Evolutionary conservation across 2,888 invertebrate genomes (phyloP).

Genomic region (Cosmopolites sordidus): DNA sequence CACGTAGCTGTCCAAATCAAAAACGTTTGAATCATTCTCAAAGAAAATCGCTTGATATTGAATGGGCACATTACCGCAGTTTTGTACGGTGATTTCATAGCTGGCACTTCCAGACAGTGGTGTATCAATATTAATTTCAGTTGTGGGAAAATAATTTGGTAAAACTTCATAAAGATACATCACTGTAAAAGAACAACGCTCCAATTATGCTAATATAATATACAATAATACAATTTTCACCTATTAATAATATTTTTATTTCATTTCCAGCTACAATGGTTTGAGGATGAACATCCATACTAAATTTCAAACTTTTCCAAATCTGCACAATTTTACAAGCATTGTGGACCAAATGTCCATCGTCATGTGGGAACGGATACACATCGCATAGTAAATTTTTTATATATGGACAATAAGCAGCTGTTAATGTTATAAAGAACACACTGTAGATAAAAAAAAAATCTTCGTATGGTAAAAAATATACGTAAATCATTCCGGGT

Average conservation of each 20-base stretch:
- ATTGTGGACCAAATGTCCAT: constrained; percentile 54
- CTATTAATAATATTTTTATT: constrained; percentile 56
- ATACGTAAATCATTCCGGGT: no score
- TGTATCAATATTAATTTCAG: constrained; percentile 49
- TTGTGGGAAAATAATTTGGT: constrained; percentile 52
- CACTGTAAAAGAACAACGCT: constrained; percentile 41
- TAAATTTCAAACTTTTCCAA: constrained; percentile 54
- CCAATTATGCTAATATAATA: neutral
- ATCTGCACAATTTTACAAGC: constrained; percentile 48
- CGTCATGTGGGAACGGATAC: constrained; percentile 44
- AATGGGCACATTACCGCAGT: constrained; percentile 35
- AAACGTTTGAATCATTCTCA: constrained; percentile 34
- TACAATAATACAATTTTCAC: constrained; percentile 1
- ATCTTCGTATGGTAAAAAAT: no score
- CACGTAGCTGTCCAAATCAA: constrained; percentile 25
- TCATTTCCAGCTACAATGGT: constrained; percentile 55
- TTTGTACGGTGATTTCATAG: constrained; percentile 47
- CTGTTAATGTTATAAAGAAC: constrained; percentile 54
- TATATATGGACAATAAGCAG: constrained; percentile 59
- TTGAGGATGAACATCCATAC: constrained; percentile 53
- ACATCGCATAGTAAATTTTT: constrained; percentile 48
- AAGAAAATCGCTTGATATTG: constrained; percentile 38
- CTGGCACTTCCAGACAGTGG: constrained; percentile 49
- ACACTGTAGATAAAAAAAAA: no score
- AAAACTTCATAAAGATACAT: constrained; percentile 53